Conservation (phyloP, 2,797 vertebrate species). For the Peromyscus aztecus region DNA sequence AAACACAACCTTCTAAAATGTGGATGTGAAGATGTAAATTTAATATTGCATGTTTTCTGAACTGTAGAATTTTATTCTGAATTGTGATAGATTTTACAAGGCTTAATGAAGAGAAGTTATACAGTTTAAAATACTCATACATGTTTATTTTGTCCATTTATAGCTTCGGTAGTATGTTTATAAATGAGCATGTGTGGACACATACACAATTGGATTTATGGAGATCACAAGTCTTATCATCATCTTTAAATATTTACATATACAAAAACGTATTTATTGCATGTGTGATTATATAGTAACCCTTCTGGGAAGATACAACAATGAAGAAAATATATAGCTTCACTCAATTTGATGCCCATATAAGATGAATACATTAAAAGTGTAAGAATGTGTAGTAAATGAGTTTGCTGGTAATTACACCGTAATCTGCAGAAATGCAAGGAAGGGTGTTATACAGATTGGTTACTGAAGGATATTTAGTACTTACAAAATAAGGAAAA, state of each 20-base stretch:
- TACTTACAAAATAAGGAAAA: neutral
- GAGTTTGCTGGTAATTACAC: neutral
- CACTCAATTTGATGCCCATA: neutral
- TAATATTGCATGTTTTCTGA: neutral
- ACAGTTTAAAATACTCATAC: neutral
- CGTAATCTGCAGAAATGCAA: neutral
- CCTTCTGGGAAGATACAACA: neutral
- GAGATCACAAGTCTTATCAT: neutral
- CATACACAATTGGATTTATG: neutral
- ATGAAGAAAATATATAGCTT: neutral
- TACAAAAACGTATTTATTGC: neutral
- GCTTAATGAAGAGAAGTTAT: neutral
- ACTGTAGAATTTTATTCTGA: neutral
- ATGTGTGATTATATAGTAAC: neutral
- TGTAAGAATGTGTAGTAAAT: neutral
- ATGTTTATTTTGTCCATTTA: neutral
- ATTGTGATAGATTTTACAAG: slow-evolving; percentile 21
- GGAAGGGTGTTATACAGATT: accelerated
- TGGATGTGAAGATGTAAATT: neutral
- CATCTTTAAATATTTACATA: neutral
- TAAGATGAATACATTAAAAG: neutral
- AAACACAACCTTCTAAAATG: slow-evolving; percentile 21
- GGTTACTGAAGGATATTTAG: neutral
- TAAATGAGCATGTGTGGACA: neutral
- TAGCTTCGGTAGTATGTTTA: neutral